Percentiles rank a stretch among this genome's conserved stretches.
These are phyloP conservation scores for Amblyjoppa proteus DNA, from an alignment of 2,888 invertebrate genomes.

Conservation along the genomic window DNA sequence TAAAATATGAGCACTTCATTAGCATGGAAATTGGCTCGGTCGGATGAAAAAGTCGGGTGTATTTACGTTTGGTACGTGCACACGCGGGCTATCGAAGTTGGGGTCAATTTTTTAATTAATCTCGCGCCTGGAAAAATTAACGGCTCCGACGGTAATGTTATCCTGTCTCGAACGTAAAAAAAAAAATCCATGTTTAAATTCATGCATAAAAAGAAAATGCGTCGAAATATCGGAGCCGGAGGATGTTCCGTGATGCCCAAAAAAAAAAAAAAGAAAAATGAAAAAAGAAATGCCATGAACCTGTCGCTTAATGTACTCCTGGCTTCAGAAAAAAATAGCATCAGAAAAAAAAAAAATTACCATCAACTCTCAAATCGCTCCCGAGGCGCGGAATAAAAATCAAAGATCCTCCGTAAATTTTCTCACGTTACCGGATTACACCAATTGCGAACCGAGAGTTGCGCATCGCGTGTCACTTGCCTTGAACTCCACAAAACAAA, in stretches of 20 bases:
- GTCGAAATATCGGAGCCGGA: no score
- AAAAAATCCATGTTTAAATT: no score
- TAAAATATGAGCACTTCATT: conserved; percentile 41
- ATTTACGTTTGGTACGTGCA: conserved; percentile 10
- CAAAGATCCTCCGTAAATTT: neutral
- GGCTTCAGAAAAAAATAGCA: no score
- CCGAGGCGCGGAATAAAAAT: neutral
- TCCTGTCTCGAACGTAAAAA: no score
- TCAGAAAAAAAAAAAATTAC: neutral
- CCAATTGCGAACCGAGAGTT: neutral
- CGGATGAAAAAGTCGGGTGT: neutral
- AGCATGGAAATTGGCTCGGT: conserved; percentile 55
- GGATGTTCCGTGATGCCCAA: no score
- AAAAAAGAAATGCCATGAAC: no score
- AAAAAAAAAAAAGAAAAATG: no score
- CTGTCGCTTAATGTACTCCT: no score
- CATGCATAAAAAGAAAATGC: no score
- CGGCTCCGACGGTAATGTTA: no score
- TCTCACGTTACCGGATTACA: neutral
- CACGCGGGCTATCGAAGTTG: neutral
- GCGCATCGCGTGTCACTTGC: conserved; percentile 18
- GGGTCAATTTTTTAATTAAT: neutral
- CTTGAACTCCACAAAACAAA: neutral
- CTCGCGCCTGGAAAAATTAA: neutral
- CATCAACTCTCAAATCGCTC: neutral